These are phyloP conservation scores for Biston betularia DNA, from an alignment of 2,888 invertebrate species.

Conservation along the genomic window DNA sequence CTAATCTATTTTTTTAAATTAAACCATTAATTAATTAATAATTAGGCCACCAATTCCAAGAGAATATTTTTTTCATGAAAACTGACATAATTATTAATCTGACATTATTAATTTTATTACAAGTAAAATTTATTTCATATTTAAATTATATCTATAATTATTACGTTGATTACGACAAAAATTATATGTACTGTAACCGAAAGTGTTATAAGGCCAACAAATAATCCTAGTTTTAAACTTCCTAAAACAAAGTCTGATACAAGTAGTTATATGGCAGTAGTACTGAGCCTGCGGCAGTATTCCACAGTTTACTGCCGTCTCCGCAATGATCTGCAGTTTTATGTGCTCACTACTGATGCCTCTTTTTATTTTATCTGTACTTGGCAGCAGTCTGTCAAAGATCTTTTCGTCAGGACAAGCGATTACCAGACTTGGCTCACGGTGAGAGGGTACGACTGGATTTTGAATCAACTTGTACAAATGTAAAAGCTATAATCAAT, in stretches of 20 bases:
- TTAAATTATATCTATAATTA: too few relatives aligned
- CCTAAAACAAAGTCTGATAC: background rate
- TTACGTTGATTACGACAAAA: too few relatives aligned
- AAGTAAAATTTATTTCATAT: too few relatives aligned
- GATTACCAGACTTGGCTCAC: conserved; percentile 57
- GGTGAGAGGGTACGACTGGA: conserved; percentile 1
- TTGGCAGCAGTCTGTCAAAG: conserved; percentile 55
- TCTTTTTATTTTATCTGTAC: conserved; percentile 70
- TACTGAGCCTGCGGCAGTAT: conserved; percentile 49
- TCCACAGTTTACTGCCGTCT: conserved; percentile 54
- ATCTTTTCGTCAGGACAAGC: conserved; percentile 60
- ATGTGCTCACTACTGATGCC: conserved; percentile 60
- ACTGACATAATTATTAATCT: too few relatives aligned
- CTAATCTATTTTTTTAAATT: too few relatives aligned
- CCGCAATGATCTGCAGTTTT: conserved; percentile 71
- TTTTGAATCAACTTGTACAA: background rate
- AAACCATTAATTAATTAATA: too few relatives aligned
- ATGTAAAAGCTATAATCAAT: background rate
- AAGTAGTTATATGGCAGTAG: conserved; percentile 20
- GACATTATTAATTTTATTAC: too few relatives aligned
- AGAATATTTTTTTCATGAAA: too few relatives aligned
- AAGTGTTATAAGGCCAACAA: too few relatives aligned
- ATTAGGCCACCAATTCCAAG: too few relatives aligned
- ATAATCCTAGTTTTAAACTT: too few relatives aligned
- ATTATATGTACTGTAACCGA: too few relatives aligned